Evolutionary conservation across 1,140 invertebrate genomes (phyloP).

Genomic region (Monomorium pharaonis): DNA sequence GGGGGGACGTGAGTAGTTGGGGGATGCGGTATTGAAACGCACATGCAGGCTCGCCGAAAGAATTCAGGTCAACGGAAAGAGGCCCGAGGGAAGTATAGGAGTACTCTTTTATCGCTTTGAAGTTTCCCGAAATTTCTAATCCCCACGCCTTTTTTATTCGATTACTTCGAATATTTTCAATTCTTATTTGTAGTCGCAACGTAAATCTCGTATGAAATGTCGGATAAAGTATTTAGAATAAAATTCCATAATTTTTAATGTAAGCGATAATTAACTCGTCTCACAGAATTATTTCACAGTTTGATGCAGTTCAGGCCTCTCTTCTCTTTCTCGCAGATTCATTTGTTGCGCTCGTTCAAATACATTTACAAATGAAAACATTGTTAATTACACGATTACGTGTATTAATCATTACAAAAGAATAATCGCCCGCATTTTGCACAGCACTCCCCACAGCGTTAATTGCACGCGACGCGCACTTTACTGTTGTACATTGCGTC

Average conservation of each 20-base stretch:
- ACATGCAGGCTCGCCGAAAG: slow-evolving; percentile 38
- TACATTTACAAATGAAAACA: background rate
- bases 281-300: background rate
- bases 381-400: background rate
- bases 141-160: background rate
- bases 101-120: slow-evolving; percentile 44
- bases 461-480: background rate
- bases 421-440: slow-evolving; percentile 10
- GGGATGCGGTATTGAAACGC: slow-evolving; percentile 46
- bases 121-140: slow-evolving; percentile 40
- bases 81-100: background rate
- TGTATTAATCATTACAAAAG: background rate
- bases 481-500: background rate
- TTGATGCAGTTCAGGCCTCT: background rate
- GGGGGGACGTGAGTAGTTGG: background rate
- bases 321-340: background rate
- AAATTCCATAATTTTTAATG: background rate
- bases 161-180: slow-evolving; percentile 21
- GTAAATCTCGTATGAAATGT: background rate
- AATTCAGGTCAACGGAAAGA: slow-evolving; percentile 67
- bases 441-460: background rate
- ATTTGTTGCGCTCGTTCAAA: background rate
- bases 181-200: background rate
- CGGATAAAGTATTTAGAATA: background rate
- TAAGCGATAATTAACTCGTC: background rate